Conservation (phyloP, 2,888 invertebrate genomes). For the Adelognathus sp. region DNA sequence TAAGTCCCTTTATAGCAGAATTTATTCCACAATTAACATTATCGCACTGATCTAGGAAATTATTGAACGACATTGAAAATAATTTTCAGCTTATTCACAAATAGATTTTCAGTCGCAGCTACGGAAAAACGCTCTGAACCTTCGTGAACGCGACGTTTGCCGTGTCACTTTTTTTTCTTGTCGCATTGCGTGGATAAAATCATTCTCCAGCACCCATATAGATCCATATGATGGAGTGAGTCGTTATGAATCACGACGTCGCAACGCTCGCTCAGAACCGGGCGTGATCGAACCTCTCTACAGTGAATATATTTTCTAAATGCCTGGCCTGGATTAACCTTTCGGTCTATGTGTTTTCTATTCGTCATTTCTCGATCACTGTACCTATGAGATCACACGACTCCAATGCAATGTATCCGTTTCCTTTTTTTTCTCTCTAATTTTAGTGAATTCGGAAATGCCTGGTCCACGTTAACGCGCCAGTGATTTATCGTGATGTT, state of each 20-base stretch:
- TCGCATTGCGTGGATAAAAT: constrained; percentile 12
- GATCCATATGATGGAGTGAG: constrained; percentile 29
- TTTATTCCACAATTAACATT: not conserved
- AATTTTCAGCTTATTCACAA: too few relatives aligned
- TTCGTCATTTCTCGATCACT: not conserved
- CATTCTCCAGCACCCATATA: constrained; percentile 2
- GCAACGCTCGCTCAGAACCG: constrained; percentile 28
- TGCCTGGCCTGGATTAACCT: constrained; percentile 38
- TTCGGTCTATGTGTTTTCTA: constrained; percentile 21
- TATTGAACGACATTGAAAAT: too few relatives aligned
- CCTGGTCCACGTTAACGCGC: too few relatives aligned
- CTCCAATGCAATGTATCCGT: not conserved
- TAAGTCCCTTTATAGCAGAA: not conserved
- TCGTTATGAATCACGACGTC: constrained; percentile 47
- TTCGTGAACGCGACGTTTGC: too few relatives aligned
- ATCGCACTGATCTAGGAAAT: too few relatives aligned
- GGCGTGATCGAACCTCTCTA: constrained; percentile 37
- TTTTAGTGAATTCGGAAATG: too few relatives aligned
- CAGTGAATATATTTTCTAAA: constrained; percentile 40
- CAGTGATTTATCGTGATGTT: too few relatives aligned
- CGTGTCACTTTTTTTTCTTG: too few relatives aligned
- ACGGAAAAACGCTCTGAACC: too few relatives aligned
- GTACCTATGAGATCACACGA: not conserved
- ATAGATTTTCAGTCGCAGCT: too few relatives aligned
- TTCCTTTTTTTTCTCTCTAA: not conserved